These are phyloP conservation scores for Aphyosemion australe DNA, from an alignment of 2,113 vertebrate genomes.

Conservation along the genomic window DNA sequence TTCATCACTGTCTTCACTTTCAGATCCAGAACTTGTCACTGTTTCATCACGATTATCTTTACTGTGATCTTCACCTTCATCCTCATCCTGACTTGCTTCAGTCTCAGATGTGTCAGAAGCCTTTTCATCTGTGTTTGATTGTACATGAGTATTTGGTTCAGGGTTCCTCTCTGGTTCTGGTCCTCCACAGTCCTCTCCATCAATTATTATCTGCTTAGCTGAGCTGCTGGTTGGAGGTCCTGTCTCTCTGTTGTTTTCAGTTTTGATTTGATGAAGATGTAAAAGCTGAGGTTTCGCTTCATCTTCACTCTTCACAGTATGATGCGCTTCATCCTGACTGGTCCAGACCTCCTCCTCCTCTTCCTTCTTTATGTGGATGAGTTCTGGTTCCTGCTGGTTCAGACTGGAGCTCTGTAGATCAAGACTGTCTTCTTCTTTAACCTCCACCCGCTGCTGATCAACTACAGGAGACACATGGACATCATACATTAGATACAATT, in stretches of 20 bases:
- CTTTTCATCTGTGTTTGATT: not conserved
- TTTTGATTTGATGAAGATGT: constrained; percentile 3
- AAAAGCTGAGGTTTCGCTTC: constrained; percentile 1
- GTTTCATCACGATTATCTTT: not conserved
- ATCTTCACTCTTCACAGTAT: not conserved
- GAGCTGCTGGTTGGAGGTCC: not conserved
- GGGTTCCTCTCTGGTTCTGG: not conserved
- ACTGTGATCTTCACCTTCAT: not conserved
- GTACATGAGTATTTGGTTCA: not conserved
- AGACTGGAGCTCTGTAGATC: not conserved
- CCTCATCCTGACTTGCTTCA: not conserved
- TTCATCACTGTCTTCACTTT: not conserved
- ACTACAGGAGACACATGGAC: not conserved
- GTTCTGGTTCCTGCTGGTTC: not conserved
- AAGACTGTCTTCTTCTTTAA: not conserved
- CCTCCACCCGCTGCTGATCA: not conserved
- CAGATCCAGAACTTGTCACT: not conserved
- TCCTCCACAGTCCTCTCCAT: not conserved
- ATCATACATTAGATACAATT: not conserved
- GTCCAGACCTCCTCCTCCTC: not conserved
- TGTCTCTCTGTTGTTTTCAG: not conserved
- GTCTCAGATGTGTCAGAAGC: not conserved
- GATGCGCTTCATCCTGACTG: not conserved
- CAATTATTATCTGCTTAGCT: not conserved
- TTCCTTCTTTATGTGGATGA: not conserved